These are phyloP conservation scores for Lepidotrigona ventralis DNA, from an alignment of 1,140 invertebrate genomes.

Conservation along the genomic window DNA sequence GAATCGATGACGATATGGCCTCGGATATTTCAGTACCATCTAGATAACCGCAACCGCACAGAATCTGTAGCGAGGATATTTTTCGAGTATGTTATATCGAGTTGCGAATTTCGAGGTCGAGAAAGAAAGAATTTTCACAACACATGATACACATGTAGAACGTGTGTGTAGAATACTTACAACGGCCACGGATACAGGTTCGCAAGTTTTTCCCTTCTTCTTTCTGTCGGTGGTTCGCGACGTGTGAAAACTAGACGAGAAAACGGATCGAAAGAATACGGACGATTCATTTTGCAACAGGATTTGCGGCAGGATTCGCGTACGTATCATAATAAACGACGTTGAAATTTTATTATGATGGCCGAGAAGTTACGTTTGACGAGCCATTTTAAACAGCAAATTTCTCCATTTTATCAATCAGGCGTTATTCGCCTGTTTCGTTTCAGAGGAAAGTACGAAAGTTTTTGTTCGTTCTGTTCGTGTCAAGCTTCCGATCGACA, in stretches of 20 bases:
- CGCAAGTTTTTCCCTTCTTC: not conserved
- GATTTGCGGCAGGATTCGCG: not conserved
- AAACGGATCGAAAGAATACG: not conserved
- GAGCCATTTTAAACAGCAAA: slow-evolving; percentile 20
- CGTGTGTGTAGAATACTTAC: slow-evolving; percentile 26
- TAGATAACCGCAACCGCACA: slow-evolving; percentile 83
- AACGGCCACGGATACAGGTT: slow-evolving; percentile 38
- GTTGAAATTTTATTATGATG: not conserved
- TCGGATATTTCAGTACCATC: slow-evolving; percentile 85
- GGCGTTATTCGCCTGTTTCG: slow-evolving; percentile 34
- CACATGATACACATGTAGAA: too few species aligned
- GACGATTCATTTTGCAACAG: slow-evolving; percentile 9
- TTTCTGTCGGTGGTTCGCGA: slow-evolving; percentile 17
- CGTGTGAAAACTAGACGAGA: slow-evolving; percentile 29
- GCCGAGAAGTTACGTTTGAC: slow-evolving; percentile 13
- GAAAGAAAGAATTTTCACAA: not conserved
- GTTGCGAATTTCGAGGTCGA: too few species aligned
- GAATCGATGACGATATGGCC: slow-evolving; percentile 80
- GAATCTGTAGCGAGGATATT: slow-evolving; percentile 71
- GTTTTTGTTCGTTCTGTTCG: too few species aligned
- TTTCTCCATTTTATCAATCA: not conserved
- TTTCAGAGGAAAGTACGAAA: not conserved
- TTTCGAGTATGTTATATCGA: not conserved
- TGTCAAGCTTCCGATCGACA: too few species aligned
- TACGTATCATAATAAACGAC: slow-evolving; percentile 40